phyloP scores from a whole-genome alignment of 2,797 vertebrate species.

The Rhabdophis nuchalis region DNA sequence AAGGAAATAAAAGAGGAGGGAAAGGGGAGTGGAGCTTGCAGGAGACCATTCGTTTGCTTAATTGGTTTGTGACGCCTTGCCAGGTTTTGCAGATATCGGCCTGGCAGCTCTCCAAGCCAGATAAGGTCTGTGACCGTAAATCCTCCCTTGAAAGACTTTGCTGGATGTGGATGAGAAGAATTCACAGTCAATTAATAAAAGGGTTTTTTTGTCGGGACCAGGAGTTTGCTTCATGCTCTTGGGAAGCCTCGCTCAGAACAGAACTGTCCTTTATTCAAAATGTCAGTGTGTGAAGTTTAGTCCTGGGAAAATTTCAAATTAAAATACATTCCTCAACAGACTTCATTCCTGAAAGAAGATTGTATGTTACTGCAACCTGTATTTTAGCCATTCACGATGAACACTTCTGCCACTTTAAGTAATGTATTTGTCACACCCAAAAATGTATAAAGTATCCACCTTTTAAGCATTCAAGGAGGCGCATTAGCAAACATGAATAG shows the following conservation, averaged over 20 bases:
- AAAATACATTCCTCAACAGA: neutral
- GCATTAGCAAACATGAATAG: neutral
- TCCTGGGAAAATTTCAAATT: neutral
- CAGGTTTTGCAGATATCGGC: too few relatives aligned
- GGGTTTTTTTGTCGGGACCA: too few relatives aligned
- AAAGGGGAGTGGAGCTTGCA: too few relatives aligned
- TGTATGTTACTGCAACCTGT: neutral
- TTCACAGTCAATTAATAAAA: too few relatives aligned
- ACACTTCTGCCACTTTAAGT: conserved; percentile 38
- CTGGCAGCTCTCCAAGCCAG: too few relatives aligned
- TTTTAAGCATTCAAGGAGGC: neutral
- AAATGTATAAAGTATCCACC: conserved; percentile 44
- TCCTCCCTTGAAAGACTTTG: too few relatives aligned
- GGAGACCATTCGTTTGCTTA: too few relatives aligned
- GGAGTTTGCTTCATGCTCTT: too few relatives aligned
- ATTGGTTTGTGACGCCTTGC: too few relatives aligned
- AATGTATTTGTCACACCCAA: conserved; percentile 49
- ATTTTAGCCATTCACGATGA: conserved; percentile 19
- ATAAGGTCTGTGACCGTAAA: too few relatives aligned
- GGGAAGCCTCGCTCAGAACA: neutral
- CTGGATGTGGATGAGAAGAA: too few relatives aligned
- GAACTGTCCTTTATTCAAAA: neutral
- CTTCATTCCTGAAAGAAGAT: neutral
- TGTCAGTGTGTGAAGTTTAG: neutral
- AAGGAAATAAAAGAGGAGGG: too few relatives aligned